Conservation (phyloP, 92 coral and sea anemone species). For the Porites evermanni region DNA sequence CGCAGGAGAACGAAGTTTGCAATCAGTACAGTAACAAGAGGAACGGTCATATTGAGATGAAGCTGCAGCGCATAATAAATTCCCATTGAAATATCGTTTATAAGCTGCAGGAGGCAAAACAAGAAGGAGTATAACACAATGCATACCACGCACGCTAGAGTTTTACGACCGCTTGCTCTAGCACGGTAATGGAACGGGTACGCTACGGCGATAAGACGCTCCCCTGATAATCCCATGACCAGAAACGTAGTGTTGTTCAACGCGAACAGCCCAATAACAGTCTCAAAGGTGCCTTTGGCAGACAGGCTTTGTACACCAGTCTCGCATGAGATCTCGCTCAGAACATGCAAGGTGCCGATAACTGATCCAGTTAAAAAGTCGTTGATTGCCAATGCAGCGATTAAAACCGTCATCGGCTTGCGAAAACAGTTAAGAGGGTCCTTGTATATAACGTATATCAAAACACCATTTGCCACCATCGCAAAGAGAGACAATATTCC, state of each 20-base stretch:
- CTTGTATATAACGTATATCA: conserved; percentile 32
- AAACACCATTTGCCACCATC: conserved; percentile 34
- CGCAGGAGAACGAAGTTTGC: conserved; percentile 17
- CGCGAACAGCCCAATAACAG: conserved; percentile 22
- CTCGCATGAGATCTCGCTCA: conserved; percentile 24
- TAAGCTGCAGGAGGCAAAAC: conserved; percentile 34
- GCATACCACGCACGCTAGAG: conserved; percentile 17
- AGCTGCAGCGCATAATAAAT: conserved; percentile 26
- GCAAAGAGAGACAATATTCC: conserved; percentile 37
- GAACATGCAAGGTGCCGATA: conserved; percentile 5
- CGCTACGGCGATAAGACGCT: conserved; percentile 38
- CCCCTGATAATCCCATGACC: conserved; percentile 18
- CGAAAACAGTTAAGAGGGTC: conserved; percentile 49
- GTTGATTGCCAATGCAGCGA: conserved; percentile 37
- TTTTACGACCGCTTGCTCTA: conserved; percentile 36
- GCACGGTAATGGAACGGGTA: conserved; percentile 48
- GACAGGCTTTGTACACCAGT: neutral
- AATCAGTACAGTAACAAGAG: conserved; percentile 30
- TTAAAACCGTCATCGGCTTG: conserved; percentile 40
- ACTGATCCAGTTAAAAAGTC: conserved; percentile 40
- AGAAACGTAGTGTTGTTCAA: conserved; percentile 27
- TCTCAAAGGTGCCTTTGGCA: conserved; percentile 2
- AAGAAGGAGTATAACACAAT: conserved; percentile 17
- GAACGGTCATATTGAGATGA: conserved; percentile 47
- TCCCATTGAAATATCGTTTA: conserved; percentile 14